Evolutionary conservation across 2,888 invertebrate species (phyloP).

Genomic region (Strigamia maritima): DNA sequence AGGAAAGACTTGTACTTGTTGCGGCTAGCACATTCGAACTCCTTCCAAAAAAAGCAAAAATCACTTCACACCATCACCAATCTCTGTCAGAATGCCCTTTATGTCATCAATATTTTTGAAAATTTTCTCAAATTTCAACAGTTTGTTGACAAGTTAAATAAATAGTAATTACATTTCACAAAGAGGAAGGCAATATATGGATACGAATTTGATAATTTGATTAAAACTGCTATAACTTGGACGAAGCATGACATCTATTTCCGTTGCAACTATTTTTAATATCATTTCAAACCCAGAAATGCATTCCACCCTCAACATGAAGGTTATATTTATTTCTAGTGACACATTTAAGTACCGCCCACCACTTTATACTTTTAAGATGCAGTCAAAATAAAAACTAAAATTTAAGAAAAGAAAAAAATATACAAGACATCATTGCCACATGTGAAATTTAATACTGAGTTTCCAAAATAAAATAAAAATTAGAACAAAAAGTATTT

Average conservation of each 20-base stretch:
- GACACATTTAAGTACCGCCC: not conserved
- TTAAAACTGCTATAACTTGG: not conserved
- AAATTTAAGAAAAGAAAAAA: not conserved
- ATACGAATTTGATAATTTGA: not conserved
- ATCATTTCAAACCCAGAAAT: constrained; percentile 28
- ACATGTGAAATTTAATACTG: constrained; percentile 21
- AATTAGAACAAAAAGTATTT: not conserved
- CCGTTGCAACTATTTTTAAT: constrained; percentile 34
- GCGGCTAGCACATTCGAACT: too few species aligned
- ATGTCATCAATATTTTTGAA: too few species aligned
- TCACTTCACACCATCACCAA: too few species aligned
- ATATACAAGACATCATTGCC: not conserved
- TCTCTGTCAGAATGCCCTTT: too few species aligned
- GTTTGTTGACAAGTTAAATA: too few species aligned
- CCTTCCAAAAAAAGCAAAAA: too few species aligned
- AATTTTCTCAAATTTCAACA: too few species aligned
- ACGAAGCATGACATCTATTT: constrained; percentile 17
- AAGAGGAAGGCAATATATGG: not conserved
- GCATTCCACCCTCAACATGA: constrained; percentile 2
- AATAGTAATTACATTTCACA: too few species aligned
- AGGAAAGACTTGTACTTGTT: too few species aligned
- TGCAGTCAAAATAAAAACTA: not conserved
- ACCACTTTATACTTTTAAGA: not conserved
- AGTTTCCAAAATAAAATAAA: not conserved
- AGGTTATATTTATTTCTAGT: not conserved